A percentile compares a stretch with the other conserved stretches of the same genome.
phyloP scores from a whole-genome alignment of 2,113 vertebrate species.

The Hippoglossus stenolepis region DNA sequence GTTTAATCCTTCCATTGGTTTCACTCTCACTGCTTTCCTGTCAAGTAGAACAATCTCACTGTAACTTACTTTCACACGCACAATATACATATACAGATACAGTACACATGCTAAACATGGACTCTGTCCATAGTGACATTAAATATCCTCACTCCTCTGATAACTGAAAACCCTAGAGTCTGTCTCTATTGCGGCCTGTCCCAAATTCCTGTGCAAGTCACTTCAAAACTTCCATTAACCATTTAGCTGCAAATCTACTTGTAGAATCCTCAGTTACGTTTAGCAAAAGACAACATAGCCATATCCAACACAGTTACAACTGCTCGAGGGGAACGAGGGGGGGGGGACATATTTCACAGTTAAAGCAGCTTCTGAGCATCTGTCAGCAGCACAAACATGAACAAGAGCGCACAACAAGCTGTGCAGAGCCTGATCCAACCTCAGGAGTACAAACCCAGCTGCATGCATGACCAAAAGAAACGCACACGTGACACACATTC shows the following conservation, averaged over 20 bases:
- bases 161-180: neutral
- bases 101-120: slow-evolving; percentile 52
- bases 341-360: slow-evolving; percentile 52
- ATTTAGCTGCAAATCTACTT: slow-evolving; percentile 18
- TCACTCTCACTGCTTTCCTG: slow-evolving; percentile 37
- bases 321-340: slow-evolving; percentile 15
- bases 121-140: slow-evolving; percentile 9
- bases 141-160: slow-evolving; percentile 32
- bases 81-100: slow-evolving; percentile 51
- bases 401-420: slow-evolving; percentile 11
- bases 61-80: slow-evolving; percentile 42
- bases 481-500: slow-evolving; percentile 12
- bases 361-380: slow-evolving; percentile 38
- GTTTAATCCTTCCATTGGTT: slow-evolving; percentile 20
- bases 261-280: slow-evolving; percentile 12
- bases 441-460: slow-evolving; percentile 27
- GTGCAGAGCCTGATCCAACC: slow-evolving; percentile 8
- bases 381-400: slow-evolving; percentile 1
- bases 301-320: slow-evolving; percentile 1
- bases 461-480: slow-evolving; percentile 52
- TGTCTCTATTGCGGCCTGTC: slow-evolving; percentile 30
- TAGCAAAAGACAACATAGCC: slow-evolving; percentile 3
- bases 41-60: slow-evolving; percentile 42
- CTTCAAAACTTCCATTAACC: slow-evolving; percentile 4
- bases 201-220: slow-evolving; percentile 43